Conservation (phyloP, 2,888 invertebrate species). For the Drosophila mimica region DNA sequence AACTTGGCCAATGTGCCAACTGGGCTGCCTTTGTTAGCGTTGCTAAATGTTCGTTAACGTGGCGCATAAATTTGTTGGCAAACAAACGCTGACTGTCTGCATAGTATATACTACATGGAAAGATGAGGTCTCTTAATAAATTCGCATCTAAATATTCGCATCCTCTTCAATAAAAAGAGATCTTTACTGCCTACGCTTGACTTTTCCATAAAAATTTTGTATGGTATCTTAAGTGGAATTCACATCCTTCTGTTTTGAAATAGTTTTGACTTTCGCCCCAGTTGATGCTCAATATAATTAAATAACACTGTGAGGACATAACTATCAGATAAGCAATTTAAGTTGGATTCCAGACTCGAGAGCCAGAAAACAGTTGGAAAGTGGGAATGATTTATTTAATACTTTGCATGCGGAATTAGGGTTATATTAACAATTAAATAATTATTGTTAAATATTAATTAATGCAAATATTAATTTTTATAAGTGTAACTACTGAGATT, state of each 20-base stretch:
- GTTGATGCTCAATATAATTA: background rate
- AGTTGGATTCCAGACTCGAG: background rate
- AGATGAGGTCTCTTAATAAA: conserved; percentile 44
- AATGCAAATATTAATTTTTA: background rate
- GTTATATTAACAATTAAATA: background rate
- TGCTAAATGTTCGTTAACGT: conserved; percentile 78
- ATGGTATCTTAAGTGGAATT: background rate
- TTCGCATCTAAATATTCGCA: conserved; percentile 51
- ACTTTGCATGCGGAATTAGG: background rate
- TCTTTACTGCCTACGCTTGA: background rate
- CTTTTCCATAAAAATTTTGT: background rate
- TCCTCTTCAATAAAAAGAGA: conserved; percentile 17
- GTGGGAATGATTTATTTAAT: background rate
- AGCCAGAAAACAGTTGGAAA: background rate
- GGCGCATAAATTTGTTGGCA: conserved; percentile 74
- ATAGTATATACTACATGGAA: background rate
- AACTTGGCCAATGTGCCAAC: conserved; percentile 70
- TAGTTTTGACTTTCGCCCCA: too few species aligned
- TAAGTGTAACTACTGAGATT: background rate
- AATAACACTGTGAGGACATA: background rate
- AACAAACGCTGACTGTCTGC: conserved; percentile 53
- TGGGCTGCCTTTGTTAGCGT: conserved; percentile 60
- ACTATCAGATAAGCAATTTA: background rate
- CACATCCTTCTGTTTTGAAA: background rate
- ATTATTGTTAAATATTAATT: background rate